Evolutionary conservation across 2,113 vertebrate genomes (phyloP), one percentile per base, ranked within the genome.

Genomic region (Proteles cristata): DNA sequence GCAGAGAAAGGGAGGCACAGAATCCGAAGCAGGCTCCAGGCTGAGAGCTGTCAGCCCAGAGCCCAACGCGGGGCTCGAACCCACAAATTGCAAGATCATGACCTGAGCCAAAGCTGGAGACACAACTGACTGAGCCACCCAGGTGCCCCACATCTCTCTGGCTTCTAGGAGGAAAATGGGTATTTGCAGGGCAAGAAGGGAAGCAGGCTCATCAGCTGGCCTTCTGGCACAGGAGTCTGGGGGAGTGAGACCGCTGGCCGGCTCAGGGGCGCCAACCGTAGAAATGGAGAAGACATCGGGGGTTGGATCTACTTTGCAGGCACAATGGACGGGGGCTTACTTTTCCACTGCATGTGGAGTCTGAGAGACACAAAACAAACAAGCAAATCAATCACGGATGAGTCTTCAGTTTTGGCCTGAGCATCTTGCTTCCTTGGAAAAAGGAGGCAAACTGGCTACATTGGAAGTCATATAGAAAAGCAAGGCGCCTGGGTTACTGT

Each of bases 341-440:
- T 90, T 71, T 93, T 50, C 85, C 26, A 73, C 6, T 58, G 55
- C 25, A 66, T 25, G 48, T 12, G 31, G 28, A 16, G 25, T 15
- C 16, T 61, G 73, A 86, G 50, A 89, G 95, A 90, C 26, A 81
- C 35, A 93, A 85, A 95, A 93, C 6, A 61, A 83, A 61, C 61
- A 69, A 68, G 33, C 25, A 68, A 93, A 66, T 48, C 58, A 58
- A n/a, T 28, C 25, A 73, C 73, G 43, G 45, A 85, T 11, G 25
- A 58, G 35, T 81, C 69, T 92, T 88, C 19, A 76, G 6, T 66
- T 81, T 58, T 58, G 65, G 66, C n/a, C 31, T 85, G 3, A 73
- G 63, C 15, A 66, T 58, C 85, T 89, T 79, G 76, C 8, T 50
- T 69, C 69, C 26, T 43, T 35, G 50, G 9, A 45, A 26, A 77